Base-by-base conservation (phyloP, 2,797 vertebrate species). In the Spondyliosoma cantharus region DNA sequence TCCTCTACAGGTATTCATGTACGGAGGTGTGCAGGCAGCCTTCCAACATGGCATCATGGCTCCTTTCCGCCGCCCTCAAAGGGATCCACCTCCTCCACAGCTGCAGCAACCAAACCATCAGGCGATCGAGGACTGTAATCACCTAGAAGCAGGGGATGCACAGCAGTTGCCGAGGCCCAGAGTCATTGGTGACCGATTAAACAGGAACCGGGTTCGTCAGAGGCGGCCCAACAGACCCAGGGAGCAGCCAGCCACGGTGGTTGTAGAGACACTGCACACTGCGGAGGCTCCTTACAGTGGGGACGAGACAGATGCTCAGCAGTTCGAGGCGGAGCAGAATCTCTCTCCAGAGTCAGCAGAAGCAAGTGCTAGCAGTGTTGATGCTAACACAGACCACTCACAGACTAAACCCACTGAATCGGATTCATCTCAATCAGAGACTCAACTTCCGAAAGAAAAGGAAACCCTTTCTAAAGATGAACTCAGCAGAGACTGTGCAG, bases 41-140 rank as follows among this genome's bases (percentile, higher is more conserved):
- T 93, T 96, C 71, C 86, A 84, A 37, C 72, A 95, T 56, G 92
- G 91, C 52, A 83, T 94, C 32, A 57, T 74, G 24, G 84, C 92
- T 19, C 93, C 91, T 54, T 75, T 94, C 5, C 85, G 81, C 9
- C 69, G 88, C 2, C 80, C 66, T 13, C 89, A 60, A 58, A 81
- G 46, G 20, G 91, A 92, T 71, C 94, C 82, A 3, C 83, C 74
- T 42, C 90, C 82, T 42, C 90, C 89, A 3, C 73, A 42, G 27
- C 64, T 86, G 2, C 74, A 82, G 11, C 87, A 29, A 5, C 84
- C 4, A 1, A 82, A 63, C 5, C 20, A 17, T 45, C 69, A 49
- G 54, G 74, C n/a, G 79, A 74, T 80, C 0, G 67, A 82, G 8
- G 74, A 43, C 48, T 0, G 0, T 1, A 27, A 70, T 17, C 7